Percentiles rank a stretch among this genome's conserved stretches.
phyloP scores from a whole-genome alignment of 2,797 vertebrate species.

The Numenius phaeopus region DNA sequence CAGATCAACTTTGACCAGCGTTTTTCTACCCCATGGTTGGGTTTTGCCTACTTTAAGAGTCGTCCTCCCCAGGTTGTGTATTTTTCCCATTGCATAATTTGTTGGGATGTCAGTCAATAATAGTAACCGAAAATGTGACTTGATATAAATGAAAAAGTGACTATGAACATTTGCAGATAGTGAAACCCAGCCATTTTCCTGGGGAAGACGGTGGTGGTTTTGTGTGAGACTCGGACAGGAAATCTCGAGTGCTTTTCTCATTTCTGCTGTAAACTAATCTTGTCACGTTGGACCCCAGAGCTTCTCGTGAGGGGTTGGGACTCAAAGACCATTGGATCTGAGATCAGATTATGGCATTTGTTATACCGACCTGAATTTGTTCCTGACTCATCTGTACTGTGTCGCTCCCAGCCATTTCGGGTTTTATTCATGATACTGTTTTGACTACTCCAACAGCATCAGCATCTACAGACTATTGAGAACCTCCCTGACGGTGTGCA shows the following conservation, averaged over 20 bases:
- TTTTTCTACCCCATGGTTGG: not conserved
- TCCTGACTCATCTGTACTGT: not conserved
- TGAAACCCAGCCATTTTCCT: not conserved
- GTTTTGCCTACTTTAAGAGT: not conserved
- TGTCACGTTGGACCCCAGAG: not conserved
- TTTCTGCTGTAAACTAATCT: not conserved
- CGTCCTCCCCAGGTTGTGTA: not conserved
- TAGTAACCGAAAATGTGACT: not conserved
- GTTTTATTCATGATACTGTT: not conserved
- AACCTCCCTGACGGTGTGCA: not conserved
- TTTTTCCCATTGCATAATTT: not conserved
- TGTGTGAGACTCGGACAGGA: not conserved
- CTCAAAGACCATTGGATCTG: not conserved
- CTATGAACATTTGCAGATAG: not conserved
- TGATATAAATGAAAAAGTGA: not conserved
- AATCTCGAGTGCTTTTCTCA: not conserved
- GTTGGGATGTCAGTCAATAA: not conserved
- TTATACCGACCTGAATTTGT: not conserved
- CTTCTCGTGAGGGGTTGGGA: not conserved
- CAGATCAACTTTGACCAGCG: not conserved
- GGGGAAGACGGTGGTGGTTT: not conserved
- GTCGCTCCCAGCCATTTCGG: not conserved
- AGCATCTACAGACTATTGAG: not conserved
- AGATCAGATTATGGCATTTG: not conserved
- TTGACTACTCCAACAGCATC: not conserved